Evolutionary conservation across 2,888 invertebrate species (phyloP), one percentile per base, ranked within the genome.

Genomic region (Ypsolopha scabrella): DNA sequence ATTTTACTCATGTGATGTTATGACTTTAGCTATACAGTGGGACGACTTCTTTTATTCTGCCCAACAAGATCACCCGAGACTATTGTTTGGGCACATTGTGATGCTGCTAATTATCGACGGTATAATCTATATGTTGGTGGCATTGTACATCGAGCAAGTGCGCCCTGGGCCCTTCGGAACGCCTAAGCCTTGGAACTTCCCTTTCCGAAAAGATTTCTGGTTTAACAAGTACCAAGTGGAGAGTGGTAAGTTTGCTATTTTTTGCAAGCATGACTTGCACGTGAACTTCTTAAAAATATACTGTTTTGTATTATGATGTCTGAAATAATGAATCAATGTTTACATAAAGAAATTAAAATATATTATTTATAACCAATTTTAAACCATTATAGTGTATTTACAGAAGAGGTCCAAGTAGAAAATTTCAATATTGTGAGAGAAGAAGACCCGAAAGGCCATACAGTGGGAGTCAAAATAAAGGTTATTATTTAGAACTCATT

Each of bases 141-240:
- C 97, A 0, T 86, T 96, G 74, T 98, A 97, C 65, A 86, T 97
- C 34, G 96, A 97, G 75, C 94, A 93, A 56, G 90, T 97, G 48
- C 89, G 91, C 54, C 97, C 97, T 0, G 97, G 97, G 3, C 89
- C 92, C 52, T 96, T 91, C 70, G 97, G 97, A 2, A 92, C 97
- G 0, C 92, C 94, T 0, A 87, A 91, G 54, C 92, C 92, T 7
- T 96, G 94, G 91, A 91, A 96, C 65, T 97, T 96, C 65, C 92
- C 92, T 0, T 89, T 95, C 49, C 90, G 89, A 0, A 80, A 85
- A 52, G 75, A 70, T 10, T 92, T 87, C 65, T 92, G 91, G 91
- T 56, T 52, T 14, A 41, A 52, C 53, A 46, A n/a, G n/a, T n/a
- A n/a, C n/a, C n/a, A n/a, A n/a, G n/a, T n/a, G n/a, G n/a, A n/a